Percentiles rank a stretch among this genome's conserved stretches.
phyloP scores from a whole-genome alignment of 2,113 vertebrate genomes.

The Vombatus ursinus region DNA sequence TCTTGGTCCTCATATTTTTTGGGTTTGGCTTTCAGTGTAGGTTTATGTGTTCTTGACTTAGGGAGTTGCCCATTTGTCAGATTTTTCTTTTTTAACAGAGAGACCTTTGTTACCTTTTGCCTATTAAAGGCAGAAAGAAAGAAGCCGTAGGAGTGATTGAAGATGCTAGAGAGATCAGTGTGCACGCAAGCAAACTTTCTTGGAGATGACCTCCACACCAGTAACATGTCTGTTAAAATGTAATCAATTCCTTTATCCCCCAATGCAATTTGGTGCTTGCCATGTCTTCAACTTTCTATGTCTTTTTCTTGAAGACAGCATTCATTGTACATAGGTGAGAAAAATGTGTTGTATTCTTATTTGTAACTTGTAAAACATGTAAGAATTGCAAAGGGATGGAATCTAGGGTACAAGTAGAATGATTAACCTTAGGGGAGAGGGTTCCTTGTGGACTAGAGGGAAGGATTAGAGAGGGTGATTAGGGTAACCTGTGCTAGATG shows the following conservation, averaged over 20 bases:
- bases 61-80: background rate
- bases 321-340: background rate
- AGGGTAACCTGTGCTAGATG: background rate
- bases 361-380: background rate
- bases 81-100: conserved; percentile 5
- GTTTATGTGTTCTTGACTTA: background rate
- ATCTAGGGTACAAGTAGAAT: background rate
- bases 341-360: background rate
- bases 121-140: background rate
- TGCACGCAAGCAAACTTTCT: background rate
- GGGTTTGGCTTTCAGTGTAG: background rate
- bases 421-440: background rate
- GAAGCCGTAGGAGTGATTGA: background rate
- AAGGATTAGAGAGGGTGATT: background rate
- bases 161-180: background rate
- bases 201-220: background rate
- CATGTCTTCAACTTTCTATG: background rate
- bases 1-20: background rate
- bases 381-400: background rate
- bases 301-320: background rate
- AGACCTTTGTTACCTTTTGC: background rate
- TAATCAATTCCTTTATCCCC: background rate
- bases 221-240: background rate
- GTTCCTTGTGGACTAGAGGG: background rate
- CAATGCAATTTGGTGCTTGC: background rate